Evolutionary conservation across 2,888 invertebrate species (phyloP).

Genomic region (Dicyrtomina minuta): DNA sequence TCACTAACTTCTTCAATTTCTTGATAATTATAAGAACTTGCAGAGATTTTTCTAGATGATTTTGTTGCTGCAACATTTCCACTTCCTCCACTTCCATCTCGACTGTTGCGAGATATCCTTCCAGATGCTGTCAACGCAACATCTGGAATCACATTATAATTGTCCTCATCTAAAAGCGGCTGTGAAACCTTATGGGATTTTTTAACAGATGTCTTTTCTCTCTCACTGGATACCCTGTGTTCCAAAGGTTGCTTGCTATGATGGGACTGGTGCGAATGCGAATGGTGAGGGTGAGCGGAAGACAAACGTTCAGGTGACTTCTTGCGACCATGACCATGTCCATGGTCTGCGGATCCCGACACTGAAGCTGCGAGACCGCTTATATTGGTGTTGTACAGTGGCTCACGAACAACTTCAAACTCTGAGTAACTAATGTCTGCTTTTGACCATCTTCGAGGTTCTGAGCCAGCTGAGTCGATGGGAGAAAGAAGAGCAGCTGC

Average conservation of each 20-base stretch:
- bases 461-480: slow-evolving; percentile 34
- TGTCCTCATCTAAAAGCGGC: slow-evolving; percentile 48
- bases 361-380: too few species aligned
- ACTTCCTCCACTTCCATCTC: background rate
- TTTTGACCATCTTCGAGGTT: slow-evolving; percentile 51
- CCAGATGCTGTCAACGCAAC: too few species aligned
- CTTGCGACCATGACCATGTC: background rate
- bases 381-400: slow-evolving; percentile 31
- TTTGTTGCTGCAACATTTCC: background rate
- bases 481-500: slow-evolving; percentile 17
- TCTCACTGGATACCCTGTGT: background rate
- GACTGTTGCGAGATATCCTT: slow-evolving; percentile 2
- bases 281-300: too few species aligned
- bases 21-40: slow-evolving; percentile 38
- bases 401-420: slow-evolving; percentile 52
- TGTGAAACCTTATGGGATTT: background rate
- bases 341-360: too few species aligned
- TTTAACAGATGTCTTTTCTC: too few species aligned
- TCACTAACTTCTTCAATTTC: slow-evolving; percentile 36
- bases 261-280: too few species aligned
- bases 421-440: slow-evolving; percentile 53
- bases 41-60: background rate
- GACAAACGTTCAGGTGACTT: background rate
- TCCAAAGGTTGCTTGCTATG: too few species aligned
- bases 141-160: slow-evolving; percentile 51